phyloP scores from a whole-genome alignment of 2,797 vertebrate genomes.

The Megaceryle alcyon region DNA sequence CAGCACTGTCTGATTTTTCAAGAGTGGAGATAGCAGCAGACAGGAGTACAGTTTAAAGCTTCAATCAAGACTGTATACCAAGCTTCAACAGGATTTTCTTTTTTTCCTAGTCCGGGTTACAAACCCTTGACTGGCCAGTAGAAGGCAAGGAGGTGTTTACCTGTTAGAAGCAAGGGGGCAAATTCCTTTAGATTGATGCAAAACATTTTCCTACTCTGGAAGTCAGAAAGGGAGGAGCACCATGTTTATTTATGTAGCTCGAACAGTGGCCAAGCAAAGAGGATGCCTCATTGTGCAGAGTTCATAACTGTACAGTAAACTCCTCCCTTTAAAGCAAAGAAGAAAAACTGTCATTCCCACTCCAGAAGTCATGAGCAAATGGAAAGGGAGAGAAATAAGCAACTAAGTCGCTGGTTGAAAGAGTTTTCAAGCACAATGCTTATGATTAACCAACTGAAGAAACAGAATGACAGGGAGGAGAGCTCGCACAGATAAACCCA shows the following conservation, averaged over 20 bases:
- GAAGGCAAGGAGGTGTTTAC: constrained; percentile 59
- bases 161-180: constrained; percentile 63
- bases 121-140: not conserved
- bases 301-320: not conserved
- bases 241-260: constrained; percentile 60
- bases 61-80: not conserved
- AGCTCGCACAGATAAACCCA: constrained; percentile 2
- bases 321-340: not conserved
- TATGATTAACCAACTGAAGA: constrained; percentile 47
- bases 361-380: not conserved
- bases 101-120: not conserved
- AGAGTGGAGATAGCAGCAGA: not conserved
- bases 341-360: not conserved
- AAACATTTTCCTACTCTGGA: constrained; percentile 45
- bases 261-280: constrained; percentile 17
- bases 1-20: not conserved
- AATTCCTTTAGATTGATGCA: constrained; percentile 67
- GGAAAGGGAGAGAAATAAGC: not conserved
- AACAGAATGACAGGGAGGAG: not conserved
- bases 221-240: constrained; percentile 58
- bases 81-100: not conserved
- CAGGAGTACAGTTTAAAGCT: not conserved
- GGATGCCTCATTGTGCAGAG: constrained; percentile 9
- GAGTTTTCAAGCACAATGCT: not conserved
- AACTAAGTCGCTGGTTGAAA: not conserved